These are phyloP conservation scores for Dasyurus viverrinus DNA, from an alignment of 2,113 vertebrate genomes.

Conservation along the genomic window DNA sequence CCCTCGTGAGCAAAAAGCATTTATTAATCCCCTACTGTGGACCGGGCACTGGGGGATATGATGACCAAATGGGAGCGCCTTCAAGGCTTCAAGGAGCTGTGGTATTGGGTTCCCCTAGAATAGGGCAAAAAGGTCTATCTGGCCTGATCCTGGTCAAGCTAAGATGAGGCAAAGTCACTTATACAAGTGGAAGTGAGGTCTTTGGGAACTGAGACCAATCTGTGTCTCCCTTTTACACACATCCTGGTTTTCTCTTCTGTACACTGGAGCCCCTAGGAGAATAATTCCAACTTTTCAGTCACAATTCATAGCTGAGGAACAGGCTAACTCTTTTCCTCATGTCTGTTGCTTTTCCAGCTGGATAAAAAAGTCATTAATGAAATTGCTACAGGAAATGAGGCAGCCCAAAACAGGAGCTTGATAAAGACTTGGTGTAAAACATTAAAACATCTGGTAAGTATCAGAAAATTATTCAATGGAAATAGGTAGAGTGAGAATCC, in stretches of 20 bases:
- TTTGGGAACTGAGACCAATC: not conserved
- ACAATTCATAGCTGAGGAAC: not conserved
- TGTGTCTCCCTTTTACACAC: not conserved
- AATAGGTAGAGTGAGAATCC: not conserved
- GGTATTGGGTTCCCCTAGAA: not conserved
- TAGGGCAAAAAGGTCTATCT: not conserved
- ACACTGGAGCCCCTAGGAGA: not conserved
- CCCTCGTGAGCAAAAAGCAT: not conserved
- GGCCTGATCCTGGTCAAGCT: not conserved
- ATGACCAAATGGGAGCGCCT: not conserved
- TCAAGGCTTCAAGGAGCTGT: not conserved
- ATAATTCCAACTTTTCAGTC: accelerated
- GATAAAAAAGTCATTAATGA: conserved; percentile 92
- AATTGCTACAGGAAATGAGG: conserved; percentile 88
- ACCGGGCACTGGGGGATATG: not conserved
- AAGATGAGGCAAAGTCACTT: not conserved
- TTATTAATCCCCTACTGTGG: not conserved
- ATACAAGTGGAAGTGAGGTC: not conserved
- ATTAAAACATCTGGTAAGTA: conserved; percentile 85
- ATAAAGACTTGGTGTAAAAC: conserved; percentile 93
- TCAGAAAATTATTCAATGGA: not conserved
- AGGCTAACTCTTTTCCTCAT: not conserved
- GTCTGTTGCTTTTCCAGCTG: conserved; percentile 83
- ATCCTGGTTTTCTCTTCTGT: not conserved
- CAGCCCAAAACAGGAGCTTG: conserved; percentile 93